phyloP scores from a whole-genome alignment of 2,888 invertebrate species.

The Eupithecia insigniata region DNA sequence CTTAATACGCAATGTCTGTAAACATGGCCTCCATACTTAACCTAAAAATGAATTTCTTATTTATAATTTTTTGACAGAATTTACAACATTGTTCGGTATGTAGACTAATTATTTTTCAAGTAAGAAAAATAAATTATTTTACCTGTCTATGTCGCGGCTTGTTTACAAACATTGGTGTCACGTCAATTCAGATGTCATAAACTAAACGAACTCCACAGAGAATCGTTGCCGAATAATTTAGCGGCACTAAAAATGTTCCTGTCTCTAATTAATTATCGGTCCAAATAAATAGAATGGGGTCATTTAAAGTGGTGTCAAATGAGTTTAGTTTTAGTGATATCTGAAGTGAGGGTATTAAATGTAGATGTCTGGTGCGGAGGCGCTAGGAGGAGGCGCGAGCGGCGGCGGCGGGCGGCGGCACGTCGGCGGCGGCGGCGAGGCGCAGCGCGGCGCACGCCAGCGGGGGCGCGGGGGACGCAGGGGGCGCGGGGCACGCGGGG shows the following conservation, averaged over 20 bases:
- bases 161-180: background rate
- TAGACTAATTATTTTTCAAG: too few relatives aligned
- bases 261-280: too few relatives aligned
- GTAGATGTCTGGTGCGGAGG: background rate
- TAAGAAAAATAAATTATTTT: too few relatives aligned
- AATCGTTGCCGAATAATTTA: too few relatives aligned
- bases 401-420: conserved; percentile 37
- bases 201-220: background rate
- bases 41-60: background rate
- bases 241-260: too few relatives aligned
- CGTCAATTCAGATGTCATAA: background rate
- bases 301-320: too few relatives aligned
- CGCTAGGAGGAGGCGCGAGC: background rate
- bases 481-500: conserved; percentile 61
- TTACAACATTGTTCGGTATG: background rate
- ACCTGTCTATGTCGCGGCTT: too few relatives aligned
- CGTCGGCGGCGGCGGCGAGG: conserved; percentile 64
- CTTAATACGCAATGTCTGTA: background rate
- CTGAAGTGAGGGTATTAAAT: background rate
- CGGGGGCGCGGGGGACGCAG: conserved; percentile 60
- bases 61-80: background rate
- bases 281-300: too few relatives aligned
- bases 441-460: conserved; percentile 69
- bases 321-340: background rate
- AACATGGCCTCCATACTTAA: background rate